phyloP scores from a whole-genome alignment of 2,888 invertebrate species.

The Lucinisca nassula region DNA sequence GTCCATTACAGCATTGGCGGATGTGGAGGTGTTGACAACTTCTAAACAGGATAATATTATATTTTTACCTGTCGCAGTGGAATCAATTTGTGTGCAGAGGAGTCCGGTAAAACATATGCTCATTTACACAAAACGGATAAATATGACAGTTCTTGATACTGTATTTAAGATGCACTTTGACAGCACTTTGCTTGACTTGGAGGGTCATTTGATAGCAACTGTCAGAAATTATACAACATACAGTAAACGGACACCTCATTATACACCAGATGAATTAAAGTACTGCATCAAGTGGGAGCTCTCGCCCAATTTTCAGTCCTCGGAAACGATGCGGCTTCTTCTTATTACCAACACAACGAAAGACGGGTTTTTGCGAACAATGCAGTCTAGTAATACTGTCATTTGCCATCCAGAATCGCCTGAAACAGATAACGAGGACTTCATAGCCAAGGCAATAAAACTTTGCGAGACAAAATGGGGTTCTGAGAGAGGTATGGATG shows the following conservation, averaged over 20 bases:
- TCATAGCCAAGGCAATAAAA: neutral
- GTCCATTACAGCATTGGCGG: neutral
- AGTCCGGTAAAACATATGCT: neutral
- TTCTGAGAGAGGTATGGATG: neutral
- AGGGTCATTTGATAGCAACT: neutral
- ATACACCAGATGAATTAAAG: neutral
- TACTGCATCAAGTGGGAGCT: neutral
- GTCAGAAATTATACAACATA: slow-evolving; percentile 2
- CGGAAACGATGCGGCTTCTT: neutral
- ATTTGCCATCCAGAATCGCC: neutral
- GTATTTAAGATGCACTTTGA: neutral
- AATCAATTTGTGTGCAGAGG: neutral
- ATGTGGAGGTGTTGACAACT: neutral
- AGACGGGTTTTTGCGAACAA: neutral
- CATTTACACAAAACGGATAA: neutral
- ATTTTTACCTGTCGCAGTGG: neutral
- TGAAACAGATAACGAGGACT: neutral
- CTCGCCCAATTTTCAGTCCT: neutral
- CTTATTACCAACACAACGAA: neutral
- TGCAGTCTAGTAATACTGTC: neutral
- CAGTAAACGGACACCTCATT: neutral
- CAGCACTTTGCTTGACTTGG: neutral
- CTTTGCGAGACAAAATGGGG: neutral
- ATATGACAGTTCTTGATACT: neutral
- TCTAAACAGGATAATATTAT: neutral